Conservation (phyloP, 2,888 invertebrate genomes). For the Trichacis sp. region DNA sequence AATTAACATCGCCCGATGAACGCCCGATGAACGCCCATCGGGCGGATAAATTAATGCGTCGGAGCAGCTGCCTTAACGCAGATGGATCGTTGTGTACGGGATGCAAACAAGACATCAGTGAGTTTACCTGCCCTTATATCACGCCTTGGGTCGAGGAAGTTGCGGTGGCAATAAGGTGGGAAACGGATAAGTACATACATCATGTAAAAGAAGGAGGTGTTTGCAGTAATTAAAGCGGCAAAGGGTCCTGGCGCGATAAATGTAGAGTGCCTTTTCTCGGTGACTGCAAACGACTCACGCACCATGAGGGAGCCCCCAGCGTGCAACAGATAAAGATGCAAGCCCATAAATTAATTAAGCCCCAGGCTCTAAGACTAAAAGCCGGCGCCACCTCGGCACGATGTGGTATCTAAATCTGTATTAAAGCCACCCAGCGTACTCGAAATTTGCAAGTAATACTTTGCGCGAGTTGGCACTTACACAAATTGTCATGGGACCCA, state of each 20-base stretch:
- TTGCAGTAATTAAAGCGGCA: constrained; percentile 16
- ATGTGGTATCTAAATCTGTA: constrained; percentile 61
- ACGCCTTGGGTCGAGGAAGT: neutral
- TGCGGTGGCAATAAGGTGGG: constrained; percentile 8
- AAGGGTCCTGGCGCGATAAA: constrained; percentile 39
- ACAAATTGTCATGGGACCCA: constrained; percentile 12
- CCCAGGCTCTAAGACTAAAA: constrained; percentile 60
- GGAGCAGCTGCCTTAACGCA: constrained; percentile 7
- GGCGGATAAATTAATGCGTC: constrained; percentile 46
- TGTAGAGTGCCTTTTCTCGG: constrained; percentile 41
- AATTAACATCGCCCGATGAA: constrained; percentile 5
- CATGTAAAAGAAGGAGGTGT: constrained; percentile 12
- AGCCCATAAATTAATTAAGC: constrained; percentile 66
- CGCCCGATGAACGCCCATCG: no score
- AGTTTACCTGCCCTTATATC: constrained; percentile 10
- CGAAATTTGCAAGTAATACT: constrained; percentile 52
- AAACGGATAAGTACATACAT: constrained; percentile 6
- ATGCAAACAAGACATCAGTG: constrained; percentile 10
- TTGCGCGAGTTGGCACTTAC: constrained; percentile 24
- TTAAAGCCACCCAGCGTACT: constrained; percentile 55
- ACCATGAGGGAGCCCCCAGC: constrained; percentile 11
- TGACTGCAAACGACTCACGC: constrained; percentile 35
- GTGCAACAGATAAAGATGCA: constrained; percentile 56
- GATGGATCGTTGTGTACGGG: neutral
- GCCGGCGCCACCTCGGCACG: constrained; percentile 46